Base-by-base conservation (phyloP, 2,113 vertebrate species). In the Stercorarius parasiticus region DNA sequence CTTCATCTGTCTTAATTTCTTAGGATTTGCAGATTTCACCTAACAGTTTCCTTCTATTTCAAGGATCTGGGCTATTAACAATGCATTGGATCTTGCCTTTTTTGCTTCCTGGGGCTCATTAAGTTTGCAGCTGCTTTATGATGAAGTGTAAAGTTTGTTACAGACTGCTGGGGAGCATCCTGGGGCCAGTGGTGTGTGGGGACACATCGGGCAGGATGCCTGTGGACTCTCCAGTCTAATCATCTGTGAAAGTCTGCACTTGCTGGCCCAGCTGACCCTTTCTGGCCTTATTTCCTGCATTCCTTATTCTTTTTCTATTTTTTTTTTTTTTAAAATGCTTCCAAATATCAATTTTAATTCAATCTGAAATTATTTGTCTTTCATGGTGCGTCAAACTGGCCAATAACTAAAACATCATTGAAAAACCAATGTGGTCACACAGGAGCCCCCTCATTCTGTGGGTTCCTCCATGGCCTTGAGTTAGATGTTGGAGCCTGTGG, bases 91-190 rank as follows among this genome's bases (percentile, higher is more conserved):
- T 89, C 49, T 91, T 90, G 91, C 10, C 36, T 64, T 81, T 81
- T 89, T 93, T 72, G 43, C n/a, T 90, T 95, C n/a, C 55, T 43
- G 72, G 42, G 50, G 47, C 55, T 89, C 64, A 30, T 94, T 84
- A 94, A 84, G 45, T 80, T 96, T 95, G 86, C 94, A 97, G 86
- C 92, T 96, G 95, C 82, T 67, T 96, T 90, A 50, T 88, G 78
- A 93, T 95, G 90, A 95, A 79, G 87, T 88, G 87, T 88, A 45
- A 94, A 73, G 66, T 94, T 90, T 94, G 53, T 85, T 86, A 42
- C 40, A 88, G 70, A 11, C 42, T 95, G 27, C 56, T 84, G 58
- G 50, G 79, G 52, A 93, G 59, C 25, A n/a, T 42, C 50, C 79
- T 14, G 3, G 53, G 78, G 45, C 82, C 45, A 40, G 53, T 58